These are phyloP conservation scores for Ramazzottius varieornatus DNA, from an alignment of 2,888 invertebrate genomes.

Conservation along the genomic window DNA sequence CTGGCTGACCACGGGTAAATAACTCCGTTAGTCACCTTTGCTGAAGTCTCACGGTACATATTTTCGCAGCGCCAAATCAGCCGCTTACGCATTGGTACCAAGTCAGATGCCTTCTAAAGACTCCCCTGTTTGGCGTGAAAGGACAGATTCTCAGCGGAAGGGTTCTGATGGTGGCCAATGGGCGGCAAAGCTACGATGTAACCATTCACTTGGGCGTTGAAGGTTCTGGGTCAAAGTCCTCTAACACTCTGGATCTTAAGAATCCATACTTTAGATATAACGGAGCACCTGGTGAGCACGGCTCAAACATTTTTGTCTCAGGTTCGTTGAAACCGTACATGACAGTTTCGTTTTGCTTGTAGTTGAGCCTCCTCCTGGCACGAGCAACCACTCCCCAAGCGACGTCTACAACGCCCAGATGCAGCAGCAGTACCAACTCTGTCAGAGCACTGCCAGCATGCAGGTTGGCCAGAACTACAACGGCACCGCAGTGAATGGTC, in stretches of 20 bases:
- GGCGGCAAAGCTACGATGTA: constrained; percentile 85
- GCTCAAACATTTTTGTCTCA: too few relatives aligned
- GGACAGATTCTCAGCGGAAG: constrained; percentile 67
- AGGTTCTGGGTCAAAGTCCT: constrained; percentile 50
- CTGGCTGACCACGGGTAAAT: background rate
- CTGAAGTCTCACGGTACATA: background rate
- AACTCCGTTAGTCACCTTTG: background rate
- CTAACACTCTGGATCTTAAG: constrained; percentile 79
- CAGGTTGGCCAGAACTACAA: background rate
- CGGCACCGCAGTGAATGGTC: background rate
- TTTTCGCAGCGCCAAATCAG: constrained; percentile 81
- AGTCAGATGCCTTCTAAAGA: constrained; percentile 72
- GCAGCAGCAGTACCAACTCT: constrained; percentile 3
- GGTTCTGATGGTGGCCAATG: constrained; percentile 60
- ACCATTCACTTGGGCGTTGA: constrained; percentile 75
- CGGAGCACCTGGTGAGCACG: too few relatives aligned
- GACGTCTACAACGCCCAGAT: constrained; percentile 26
- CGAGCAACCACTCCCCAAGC: constrained; percentile 65
- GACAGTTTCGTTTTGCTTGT: too few relatives aligned
- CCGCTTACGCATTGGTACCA: constrained; percentile 98
- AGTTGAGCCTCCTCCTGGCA: constrained; percentile 55
- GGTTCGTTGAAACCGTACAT: background rate
- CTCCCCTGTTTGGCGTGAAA: constrained; percentile 74
- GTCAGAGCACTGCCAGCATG: background rate
- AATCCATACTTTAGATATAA: constrained; percentile 94